A percentile compares a stretch with the other conserved stretches of the same genome.
Evolutionary conservation across 2,888 invertebrate genomes (phyloP).

Genomic region (Cancer borealis): DNA sequence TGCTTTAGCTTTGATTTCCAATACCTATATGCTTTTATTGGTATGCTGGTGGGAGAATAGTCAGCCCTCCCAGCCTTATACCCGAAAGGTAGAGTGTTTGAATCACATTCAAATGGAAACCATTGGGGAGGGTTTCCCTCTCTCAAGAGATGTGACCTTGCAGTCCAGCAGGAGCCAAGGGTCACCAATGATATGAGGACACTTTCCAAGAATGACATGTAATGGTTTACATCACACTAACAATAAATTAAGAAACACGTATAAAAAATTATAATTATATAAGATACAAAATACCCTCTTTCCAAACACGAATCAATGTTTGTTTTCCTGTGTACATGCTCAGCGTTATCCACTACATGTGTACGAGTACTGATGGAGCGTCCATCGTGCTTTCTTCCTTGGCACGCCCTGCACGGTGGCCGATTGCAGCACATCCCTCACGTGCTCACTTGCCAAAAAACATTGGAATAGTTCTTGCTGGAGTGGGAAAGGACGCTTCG

Average conservation of each 20-base stretch:
- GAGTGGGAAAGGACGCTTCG: background rate
- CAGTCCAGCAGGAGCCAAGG: background rate
- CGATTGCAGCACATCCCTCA: background rate
- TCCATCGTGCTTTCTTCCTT: background rate
- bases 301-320: background rate
- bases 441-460: background rate
- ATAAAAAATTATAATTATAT: background rate
- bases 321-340: background rate
- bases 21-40: background rate
- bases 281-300: background rate
- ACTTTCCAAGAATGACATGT: background rate
- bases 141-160: background rate
- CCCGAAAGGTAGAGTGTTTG: background rate
- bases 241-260: background rate
- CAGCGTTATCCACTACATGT: background rate
- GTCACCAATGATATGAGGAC: background rate
- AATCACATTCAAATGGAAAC: background rate
- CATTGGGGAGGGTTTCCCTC: background rate
- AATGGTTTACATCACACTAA: background rate
- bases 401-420: background rate
- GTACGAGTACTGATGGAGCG: background rate
- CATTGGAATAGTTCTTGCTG: background rate
- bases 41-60: background rate
- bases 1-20: background rate
- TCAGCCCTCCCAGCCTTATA: background rate